These are phyloP conservation scores for Nothocercus julius DNA, from an alignment of 2,113 vertebrate genomes.

Conservation along the genomic window DNA sequence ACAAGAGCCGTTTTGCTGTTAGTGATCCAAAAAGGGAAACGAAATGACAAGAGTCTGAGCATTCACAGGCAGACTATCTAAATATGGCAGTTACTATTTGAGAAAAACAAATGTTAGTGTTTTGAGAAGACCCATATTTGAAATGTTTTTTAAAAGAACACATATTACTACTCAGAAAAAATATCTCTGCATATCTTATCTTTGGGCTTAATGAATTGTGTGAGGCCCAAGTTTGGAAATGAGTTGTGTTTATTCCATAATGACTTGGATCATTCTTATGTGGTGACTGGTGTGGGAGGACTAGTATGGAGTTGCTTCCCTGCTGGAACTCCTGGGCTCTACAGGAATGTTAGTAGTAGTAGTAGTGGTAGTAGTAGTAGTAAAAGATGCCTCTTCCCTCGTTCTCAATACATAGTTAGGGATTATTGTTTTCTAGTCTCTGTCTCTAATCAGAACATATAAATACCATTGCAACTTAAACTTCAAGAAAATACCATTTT, in stretches of 20 bases:
- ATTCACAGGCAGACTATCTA: neutral
- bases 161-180: neutral
- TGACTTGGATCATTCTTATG: neutral
- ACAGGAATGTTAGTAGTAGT: neutral
- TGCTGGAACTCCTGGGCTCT: neutral
- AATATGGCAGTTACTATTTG: neutral
- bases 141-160: neutral
- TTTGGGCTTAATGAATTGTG: neutral
- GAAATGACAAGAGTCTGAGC: rapidly evolving
- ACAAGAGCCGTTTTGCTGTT: neutral
- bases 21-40: neutral
- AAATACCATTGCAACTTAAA: neutral
- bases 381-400: neutral
- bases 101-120: neutral
- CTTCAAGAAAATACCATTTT: neutral
- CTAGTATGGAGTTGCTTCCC: rapidly evolving
- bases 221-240: neutral
- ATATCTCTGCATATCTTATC: neutral
- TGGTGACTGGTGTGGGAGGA: neutral
- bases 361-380: too few relatives aligned
- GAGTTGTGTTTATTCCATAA: neutral
- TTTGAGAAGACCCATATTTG: neutral
- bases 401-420: neutral
- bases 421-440: neutral
- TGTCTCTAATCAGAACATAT: neutral